Base-by-base conservation (phyloP, 2,797 vertebrate species). In the Xyrichtys novacula region DNA sequence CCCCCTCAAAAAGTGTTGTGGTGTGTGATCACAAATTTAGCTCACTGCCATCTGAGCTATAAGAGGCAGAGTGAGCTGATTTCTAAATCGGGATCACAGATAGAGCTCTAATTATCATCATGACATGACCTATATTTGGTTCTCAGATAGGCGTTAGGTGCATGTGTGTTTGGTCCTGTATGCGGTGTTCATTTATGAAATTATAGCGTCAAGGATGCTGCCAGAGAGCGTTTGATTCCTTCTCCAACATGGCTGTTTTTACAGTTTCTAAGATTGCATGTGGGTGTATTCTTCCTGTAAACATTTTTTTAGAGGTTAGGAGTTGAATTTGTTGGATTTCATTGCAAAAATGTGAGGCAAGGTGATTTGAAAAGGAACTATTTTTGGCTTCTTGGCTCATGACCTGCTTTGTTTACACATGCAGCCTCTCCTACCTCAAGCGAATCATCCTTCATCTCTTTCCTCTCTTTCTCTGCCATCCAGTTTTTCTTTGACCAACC, bases 91-190 rank as follows among this genome's bases (percentile, higher is more conserved):
- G 66, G 64, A 76, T 48, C 34, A 50, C 28, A 56, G 55, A 70
- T 78, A 47, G 64, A 66, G 76, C 60, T 82, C 76, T 76, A 86
- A 85, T 89, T 88, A 76, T 84, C 66, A n/a, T 55, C 60, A 49
- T 28, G 9, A 38, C 44, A 48, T 66, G 74, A 58, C 76, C 81
- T 82, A 85, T 78, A 88, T 89, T 81, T 81, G 63, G 61, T 42
- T 78, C 54, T 56, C 56, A 20, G 57, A 67, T 62, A 53, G 75
- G 53, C 28, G 59, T 63, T 23, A 28, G 50, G 34, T 67, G 28
- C 64, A 3, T 38, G 26, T 20, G 38, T 19, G 7, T 9, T 15
- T 19, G 47, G 47, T 44, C 1, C 2, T 23, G 39, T 40, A 29
- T 9, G 25, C 49, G 22, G 32, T 26, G 38, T 59, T 66, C 47